Base-by-base conservation (phyloP, 2,797 vertebrate genomes). In the Brotula barbata region DNA sequence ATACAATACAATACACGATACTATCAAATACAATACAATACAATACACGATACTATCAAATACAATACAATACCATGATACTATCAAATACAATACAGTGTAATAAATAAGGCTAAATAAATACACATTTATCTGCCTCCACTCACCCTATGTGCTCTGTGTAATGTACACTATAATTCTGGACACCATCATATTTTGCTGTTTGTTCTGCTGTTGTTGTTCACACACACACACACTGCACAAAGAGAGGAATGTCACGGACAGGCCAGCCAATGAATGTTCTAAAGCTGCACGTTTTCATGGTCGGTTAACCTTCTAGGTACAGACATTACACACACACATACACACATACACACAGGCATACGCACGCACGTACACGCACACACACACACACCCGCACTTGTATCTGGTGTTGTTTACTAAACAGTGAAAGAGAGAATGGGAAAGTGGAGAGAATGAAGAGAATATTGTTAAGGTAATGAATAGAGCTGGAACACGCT, bases 381-480 rank as follows among this genome's bases (percentile, higher is more conserved):
- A 58, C 17, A 45, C 58, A 74, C 40, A 45, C 21, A 46, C 45
- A 61, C 41, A 44, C 21, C 36, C 42, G 43, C 44, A 71, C 52
- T 51, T 21, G 44, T 23, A 37, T 61, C 49, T 58, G 52, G 52
- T 71, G 64, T 28, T 80, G 78, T 75, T 81, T 78, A 75, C 65
- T 67, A 73, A 81, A 81, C 78, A 81, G 51, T 64, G 68, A 64
- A 47, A 55, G 36, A 64, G 40, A 25, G 58, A 81, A 59, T 44
- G 25, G 64, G 15, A 37, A 58, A 44, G 36, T 50, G 49, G 40
- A 59, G 57, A 64, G 58, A 43, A 67, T 72, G 68, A 81, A 77
- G 50, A 72, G 77, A 42, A 74, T 68, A 53, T 74, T 74, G 77
- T 74, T 73, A 16, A 17, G 16, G 36, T 25, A 8, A 19, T 58